phyloP scores from a whole-genome alignment of 2,888 invertebrate species.

The Biston stratarius region DNA sequence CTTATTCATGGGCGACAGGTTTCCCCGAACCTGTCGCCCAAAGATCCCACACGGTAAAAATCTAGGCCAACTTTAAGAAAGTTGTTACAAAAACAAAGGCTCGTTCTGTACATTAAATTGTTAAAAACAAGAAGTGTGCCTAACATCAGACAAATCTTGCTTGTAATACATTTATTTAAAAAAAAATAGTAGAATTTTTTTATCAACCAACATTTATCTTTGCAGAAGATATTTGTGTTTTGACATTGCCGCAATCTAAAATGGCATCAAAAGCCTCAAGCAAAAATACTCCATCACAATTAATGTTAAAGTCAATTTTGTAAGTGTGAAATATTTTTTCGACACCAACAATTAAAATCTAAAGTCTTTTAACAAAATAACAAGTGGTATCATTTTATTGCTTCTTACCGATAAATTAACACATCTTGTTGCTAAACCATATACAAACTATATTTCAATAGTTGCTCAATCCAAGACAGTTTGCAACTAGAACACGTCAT shows the following conservation, averaged over 20 bases:
- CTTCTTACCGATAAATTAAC: conserved; percentile 10
- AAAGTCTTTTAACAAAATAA: conserved; percentile 8
- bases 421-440: conserved; percentile 9
- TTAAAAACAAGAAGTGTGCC: no score
- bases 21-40: no score
- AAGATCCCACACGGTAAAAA: no score
- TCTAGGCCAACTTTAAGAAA: no score
- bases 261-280: not conserved
- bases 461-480: conserved; percentile 16
- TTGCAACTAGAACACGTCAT: conserved; percentile 16
- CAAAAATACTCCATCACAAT: not conserved
- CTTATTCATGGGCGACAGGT: no score
- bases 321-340: conserved; percentile 20
- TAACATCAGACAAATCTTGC: no score
- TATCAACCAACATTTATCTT: no score
- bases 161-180: no score
- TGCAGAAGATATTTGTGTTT: not conserved
- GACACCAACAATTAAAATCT: conserved; percentile 19
- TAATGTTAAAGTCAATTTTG: not conserved
- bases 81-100: no score
- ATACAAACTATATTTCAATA: conserved; percentile 20
- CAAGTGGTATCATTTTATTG: conserved; percentile 16
- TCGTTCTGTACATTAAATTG: no score
- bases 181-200: no score
- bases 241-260: conserved; percentile 4